These are phyloP conservation scores for Sebastes oblongus DNA, from an alignment of 2,797 vertebrate genomes.

Conservation along the genomic window DNA sequence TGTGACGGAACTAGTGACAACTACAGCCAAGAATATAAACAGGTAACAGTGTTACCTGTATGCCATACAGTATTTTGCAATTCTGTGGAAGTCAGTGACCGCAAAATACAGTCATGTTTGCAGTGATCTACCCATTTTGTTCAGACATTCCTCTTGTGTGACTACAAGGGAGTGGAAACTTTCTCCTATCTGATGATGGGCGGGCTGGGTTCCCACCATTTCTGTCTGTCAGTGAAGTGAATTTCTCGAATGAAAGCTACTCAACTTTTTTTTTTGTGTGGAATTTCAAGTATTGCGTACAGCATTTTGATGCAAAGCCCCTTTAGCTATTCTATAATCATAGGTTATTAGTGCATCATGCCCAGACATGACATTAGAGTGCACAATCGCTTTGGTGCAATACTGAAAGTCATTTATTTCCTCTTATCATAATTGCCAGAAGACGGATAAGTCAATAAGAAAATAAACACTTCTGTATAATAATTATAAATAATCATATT, in stretches of 20 bases:
- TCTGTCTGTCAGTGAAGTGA: slow-evolving; percentile 7
- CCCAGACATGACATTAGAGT: not conserved
- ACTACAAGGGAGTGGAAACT: slow-evolving; percentile 37
- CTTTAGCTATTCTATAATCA: not conserved
- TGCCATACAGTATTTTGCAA: not conserved
- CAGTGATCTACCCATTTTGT: slow-evolving; percentile 9
- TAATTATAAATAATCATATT: not conserved
- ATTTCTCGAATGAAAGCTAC: not conserved
- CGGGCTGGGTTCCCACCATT: slow-evolving; percentile 46
- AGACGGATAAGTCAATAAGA: not conserved
- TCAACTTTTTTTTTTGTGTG: not conserved
- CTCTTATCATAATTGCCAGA: not conserved
- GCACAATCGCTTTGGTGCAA: not conserved
- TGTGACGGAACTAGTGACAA: not conserved
- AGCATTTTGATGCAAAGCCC: not conserved
- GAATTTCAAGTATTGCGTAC: not conserved
- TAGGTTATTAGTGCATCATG: not conserved
- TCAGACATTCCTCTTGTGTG: slow-evolving; percentile 56
- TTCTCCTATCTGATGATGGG: slow-evolving; percentile 36
- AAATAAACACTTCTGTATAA: not conserved
- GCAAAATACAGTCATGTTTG: not conserved
- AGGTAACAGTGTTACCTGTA: not conserved
- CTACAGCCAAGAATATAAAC: not conserved
- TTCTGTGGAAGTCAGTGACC: not conserved
- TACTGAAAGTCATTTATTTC: not conserved